phyloP scores from a whole-genome alignment of 2,888 invertebrate genomes.

The Myopa tessellatipennis region DNA sequence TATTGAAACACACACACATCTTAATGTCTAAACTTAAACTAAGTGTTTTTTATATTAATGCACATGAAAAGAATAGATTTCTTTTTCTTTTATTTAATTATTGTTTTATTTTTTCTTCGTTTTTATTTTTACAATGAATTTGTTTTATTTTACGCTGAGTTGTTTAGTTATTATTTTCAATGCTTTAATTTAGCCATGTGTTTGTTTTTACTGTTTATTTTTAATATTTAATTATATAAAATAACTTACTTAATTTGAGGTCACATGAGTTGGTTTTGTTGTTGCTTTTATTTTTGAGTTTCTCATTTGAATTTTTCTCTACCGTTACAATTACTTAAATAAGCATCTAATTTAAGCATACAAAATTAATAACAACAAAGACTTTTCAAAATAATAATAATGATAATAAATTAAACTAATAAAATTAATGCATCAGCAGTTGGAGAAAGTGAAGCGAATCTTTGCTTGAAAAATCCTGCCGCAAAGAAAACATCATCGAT shows the following conservation, averaged over 20 bases:
- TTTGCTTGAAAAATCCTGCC: background rate
- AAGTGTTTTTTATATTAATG: conserved; percentile 44
- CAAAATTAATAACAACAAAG: conserved; percentile 26
- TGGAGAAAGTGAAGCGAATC: too few species aligned
- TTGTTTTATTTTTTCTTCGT: background rate
- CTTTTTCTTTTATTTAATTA: conserved; percentile 31
- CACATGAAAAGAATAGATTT: conserved; percentile 50
- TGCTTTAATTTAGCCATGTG: background rate
- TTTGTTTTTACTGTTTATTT: background rate
- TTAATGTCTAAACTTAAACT: conserved; percentile 42
- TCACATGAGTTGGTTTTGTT: conserved; percentile 70
- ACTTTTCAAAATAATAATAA: conserved; percentile 22
- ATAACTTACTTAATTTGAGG: conserved; percentile 69
- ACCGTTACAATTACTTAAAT: background rate
- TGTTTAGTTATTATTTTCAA: background rate
- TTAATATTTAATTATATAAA: conserved; percentile 48
- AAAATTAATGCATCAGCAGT: too few species aligned
- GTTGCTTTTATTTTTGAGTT: conserved; percentile 51
- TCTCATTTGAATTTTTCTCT: conserved; percentile 13
- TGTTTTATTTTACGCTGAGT: background rate
- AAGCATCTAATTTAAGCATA: conserved; percentile 13
- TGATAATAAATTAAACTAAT: conserved; percentile 22
- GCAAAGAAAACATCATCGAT: too few species aligned
- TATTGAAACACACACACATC: too few species aligned
- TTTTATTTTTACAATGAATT: background rate